Evolutionary conservation across 2,888 invertebrate species (phyloP), one percentile per base, ranked within the genome.

Genomic region (Tinea semifulvella): DNA sequence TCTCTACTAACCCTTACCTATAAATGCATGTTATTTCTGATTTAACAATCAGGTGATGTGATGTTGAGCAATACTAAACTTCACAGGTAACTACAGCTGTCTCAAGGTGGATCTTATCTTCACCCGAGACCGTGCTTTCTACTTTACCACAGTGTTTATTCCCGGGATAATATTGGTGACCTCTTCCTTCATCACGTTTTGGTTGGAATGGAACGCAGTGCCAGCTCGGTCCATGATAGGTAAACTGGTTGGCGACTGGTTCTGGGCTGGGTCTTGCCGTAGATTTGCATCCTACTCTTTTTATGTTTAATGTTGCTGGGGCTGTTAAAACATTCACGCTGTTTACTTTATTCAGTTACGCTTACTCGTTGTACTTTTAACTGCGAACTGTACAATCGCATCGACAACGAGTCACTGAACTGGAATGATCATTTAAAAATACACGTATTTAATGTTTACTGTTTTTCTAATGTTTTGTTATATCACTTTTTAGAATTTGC

Each of bases 151-250:
- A 65, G 92, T 93, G 65, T 93, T 93, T 85, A 92, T 93, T 70
- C 92, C 93, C 52, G 92, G 92, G 63, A 92, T 93, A 60, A 92
- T 93, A 70, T 84, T 93, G 80, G 93, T 93, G 68, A 92, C 92
- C 51, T 92, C 92, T 59, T 92, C 92, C 54, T 83, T 83, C 85
- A 92, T 93, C 79, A 92, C 92, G 50, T 93, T 93, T 81, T 93
- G 92, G 92, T 84, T 93, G 73, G 92, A 93, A 74, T 92, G 92
- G 91, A 92, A 92, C 76, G 92, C 92, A 53, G 92, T 92, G 58
- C 92, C 92, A 57, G 92, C 92, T 57, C 85, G 92, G 70, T 92
- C 92, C 65, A 92, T 93, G 92, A 92, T 93, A 83, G 90, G 90
- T 90, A 82, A 86, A 70, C 58, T 62, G 68, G 68, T 66, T 67